Evolutionary conservation across 2,888 invertebrate genomes (phyloP).

Genomic region (Ellobium chinense): DNA sequence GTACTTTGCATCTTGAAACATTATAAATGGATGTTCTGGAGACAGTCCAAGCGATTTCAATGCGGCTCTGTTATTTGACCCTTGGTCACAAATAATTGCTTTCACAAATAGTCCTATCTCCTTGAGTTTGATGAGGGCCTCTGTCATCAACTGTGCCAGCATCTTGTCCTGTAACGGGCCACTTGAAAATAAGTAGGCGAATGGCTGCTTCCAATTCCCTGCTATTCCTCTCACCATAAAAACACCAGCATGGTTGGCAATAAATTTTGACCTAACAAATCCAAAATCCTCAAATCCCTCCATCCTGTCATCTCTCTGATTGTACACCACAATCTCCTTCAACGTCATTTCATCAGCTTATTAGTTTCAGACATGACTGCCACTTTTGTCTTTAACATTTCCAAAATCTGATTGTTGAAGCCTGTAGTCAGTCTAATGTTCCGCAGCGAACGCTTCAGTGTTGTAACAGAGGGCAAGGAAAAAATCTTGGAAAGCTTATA

Average conservation of each 20-base stretch:
- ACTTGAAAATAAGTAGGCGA: not conserved
- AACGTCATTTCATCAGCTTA: constrained; percentile 31
- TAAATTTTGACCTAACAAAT: not conserved
- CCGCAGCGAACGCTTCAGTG: too few relatives aligned
- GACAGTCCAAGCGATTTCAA: not conserved
- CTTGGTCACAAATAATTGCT: too few relatives aligned
- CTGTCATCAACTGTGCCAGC: not conserved
- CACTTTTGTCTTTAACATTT: too few relatives aligned
- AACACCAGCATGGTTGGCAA: constrained; percentile 13
- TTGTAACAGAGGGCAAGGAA: too few relatives aligned
- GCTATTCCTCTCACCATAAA: constrained; percentile 1
- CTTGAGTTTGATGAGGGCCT: not conserved
- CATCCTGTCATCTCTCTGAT: not conserved
- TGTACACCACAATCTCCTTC: constrained; percentile 5
- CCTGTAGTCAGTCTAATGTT: too few relatives aligned
- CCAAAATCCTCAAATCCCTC: constrained; percentile 29
- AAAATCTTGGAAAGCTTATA: too few relatives aligned
- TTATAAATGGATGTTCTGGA: not conserved
- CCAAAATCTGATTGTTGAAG: too few relatives aligned
- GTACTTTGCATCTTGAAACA: not conserved
- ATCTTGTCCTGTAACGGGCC: not conserved
- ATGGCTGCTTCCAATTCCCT: constrained; percentile 11
- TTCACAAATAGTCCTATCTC: not conserved
- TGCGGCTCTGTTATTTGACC: too few relatives aligned
- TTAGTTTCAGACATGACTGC: too few relatives aligned